Evolutionary conservation across 2,888 invertebrate genomes (phyloP), one percentile per base, ranked within the genome.

Genomic region (Callosobruchus maculatus): DNA sequence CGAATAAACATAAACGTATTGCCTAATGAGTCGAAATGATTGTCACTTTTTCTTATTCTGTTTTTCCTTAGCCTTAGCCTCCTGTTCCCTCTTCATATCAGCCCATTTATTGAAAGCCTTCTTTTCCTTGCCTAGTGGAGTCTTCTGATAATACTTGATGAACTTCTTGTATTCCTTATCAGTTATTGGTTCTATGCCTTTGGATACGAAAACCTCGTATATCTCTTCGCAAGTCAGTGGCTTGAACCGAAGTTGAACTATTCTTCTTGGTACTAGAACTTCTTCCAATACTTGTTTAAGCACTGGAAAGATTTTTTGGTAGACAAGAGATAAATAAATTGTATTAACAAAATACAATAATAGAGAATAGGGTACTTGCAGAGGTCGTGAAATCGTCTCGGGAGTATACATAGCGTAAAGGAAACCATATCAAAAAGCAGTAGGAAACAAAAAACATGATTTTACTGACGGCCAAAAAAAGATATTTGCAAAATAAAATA

Each of bases 221-320:
- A 93, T 83, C 82, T 92, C 92, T 2, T 79, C 67, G 0, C 88
- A 89, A 0, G 84, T 75, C 13, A 92, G 82, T 0, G 92, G 92
- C 20, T 87, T 88, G 73, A 87, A 87, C 70, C 22, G 87, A 20
- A 92, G 82, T 21, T 88, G 85, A n/a, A 90, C 87, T 21, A 91
- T 85, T 69, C 93, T 86, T 0, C 85, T 84, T 0, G 90, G 85
- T 26, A 83, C 84, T 76, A 92, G 75, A 2, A 91, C 82, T 20
- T 80, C 83, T 13, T 88, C 82, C 0, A 91, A 81, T 0, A 87
- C 87, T 70, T 87, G 83, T 77, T 80, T 88, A 22, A 92, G 88
- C 3, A 87, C 84, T 68, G 22, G 4, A 49, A 49, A 18, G 4
- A 49, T 3, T 49, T 49, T 18, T 18, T 5, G n/a, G n/a, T n/a